Conservation (phyloP, 2,888 invertebrate species). For the Crematogaster levior region DNA sequence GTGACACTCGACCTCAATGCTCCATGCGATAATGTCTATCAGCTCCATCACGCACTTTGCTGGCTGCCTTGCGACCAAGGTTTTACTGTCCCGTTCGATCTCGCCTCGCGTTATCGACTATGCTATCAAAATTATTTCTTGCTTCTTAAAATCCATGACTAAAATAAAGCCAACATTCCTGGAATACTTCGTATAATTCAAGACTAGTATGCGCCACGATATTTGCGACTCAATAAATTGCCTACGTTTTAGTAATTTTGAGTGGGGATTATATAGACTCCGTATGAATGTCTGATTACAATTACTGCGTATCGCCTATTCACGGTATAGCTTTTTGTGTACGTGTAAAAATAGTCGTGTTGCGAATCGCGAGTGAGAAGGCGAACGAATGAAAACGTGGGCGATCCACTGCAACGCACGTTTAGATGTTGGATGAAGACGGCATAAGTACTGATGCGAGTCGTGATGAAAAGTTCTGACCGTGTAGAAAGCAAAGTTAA, state of each 20-base stretch:
- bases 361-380: conserved; percentile 23
- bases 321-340: conserved; percentile 7
- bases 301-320: conserved; percentile 14
- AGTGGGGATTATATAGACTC: conserved; percentile 28
- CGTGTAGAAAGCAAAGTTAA: conserved; percentile 63
- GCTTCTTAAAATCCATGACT: not conserved
- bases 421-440: conserved; percentile 34
- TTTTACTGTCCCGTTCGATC: not conserved
- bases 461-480: conserved; percentile 56
- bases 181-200: not conserved
- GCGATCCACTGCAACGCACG: not conserved
- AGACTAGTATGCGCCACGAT: not conserved
- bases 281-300: conserved; percentile 16
- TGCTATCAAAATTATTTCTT: not conserved
- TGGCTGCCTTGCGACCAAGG: not conserved
- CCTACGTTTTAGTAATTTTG: conserved; percentile 6
- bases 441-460: conserved; percentile 47
- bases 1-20: conserved; percentile 77
- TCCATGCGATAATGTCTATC: conserved; percentile 77
- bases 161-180: not conserved
- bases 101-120: not conserved
- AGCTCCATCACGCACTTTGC: conserved; percentile 71
- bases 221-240: not conserved
- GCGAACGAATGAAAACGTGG: conserved; percentile 12
- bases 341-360: conserved; percentile 50